A percentile compares a stretch with the other conserved stretches of the same genome.
These are phyloP conservation scores for Falco columbarius DNA, from an alignment of 2,797 vertebrate genomes.

Conservation along the genomic window DNA sequence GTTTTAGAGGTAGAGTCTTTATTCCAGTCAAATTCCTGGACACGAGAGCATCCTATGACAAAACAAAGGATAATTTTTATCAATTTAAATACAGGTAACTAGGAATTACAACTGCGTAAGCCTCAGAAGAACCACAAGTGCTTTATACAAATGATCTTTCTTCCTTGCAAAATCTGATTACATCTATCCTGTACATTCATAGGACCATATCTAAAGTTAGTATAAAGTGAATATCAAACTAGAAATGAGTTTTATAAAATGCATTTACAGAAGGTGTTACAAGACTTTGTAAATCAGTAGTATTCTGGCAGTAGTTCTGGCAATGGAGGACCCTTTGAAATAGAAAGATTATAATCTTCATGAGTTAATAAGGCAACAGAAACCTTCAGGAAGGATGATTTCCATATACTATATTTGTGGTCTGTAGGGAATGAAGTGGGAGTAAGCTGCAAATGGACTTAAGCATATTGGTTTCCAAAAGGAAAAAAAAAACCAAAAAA, in stretches of 20 bases:
- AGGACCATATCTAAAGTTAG: not conserved
- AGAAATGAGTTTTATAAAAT: not conserved
- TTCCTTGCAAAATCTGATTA: not conserved
- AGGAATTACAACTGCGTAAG: not conserved
- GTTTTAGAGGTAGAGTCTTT: not conserved
- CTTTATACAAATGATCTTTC: not conserved
- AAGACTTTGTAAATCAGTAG: not conserved
- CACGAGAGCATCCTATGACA: not conserved
- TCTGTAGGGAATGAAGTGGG: not conserved
- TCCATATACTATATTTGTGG: not conserved
- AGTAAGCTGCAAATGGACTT: not conserved
- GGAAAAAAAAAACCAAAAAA: rapidly evolving
- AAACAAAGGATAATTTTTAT: not conserved
- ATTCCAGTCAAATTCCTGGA: not conserved
- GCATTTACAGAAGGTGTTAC: not conserved
- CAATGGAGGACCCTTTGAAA: not conserved
- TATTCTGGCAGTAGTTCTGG: not conserved
- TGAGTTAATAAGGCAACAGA: not conserved
- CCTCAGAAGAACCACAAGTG: not conserved
- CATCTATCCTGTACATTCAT: not conserved
- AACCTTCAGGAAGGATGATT: not conserved
- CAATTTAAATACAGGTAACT: not conserved
- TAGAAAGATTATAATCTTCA: not conserved
- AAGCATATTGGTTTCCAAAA: not conserved
- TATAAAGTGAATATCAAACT: not conserved